Conservation (phyloP, 2,797 vertebrate species). For the Spinus pinus region DNA sequence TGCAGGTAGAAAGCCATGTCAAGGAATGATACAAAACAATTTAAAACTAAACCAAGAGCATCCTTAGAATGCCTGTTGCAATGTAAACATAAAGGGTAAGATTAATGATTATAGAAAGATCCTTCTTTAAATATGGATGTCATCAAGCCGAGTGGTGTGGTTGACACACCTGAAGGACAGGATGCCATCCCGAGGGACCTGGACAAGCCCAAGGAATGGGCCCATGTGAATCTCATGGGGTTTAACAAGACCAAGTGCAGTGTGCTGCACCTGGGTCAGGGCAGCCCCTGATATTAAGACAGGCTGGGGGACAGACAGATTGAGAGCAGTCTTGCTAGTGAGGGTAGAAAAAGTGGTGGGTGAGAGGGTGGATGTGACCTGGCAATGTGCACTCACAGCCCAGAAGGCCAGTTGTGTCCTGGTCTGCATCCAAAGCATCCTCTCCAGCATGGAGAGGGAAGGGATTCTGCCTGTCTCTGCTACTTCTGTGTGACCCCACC, state of each 20-base stretch:
- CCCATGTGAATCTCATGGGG: not conserved
- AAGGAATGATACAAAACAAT: not conserved
- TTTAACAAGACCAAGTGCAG: not conserved
- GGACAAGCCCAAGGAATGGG: not conserved
- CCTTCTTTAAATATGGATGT: not conserved
- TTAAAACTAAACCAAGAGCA: not conserved
- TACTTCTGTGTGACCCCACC: too few relatives aligned
- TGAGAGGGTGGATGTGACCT: not conserved
- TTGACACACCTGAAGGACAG: not conserved
- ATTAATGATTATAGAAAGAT: not conserved
- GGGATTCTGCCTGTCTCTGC: accelerated
- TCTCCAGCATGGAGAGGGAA: not conserved
- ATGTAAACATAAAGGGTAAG: not conserved
- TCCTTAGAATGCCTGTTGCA: not conserved
- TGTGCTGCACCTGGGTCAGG: not conserved
- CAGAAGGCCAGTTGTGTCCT: accelerated
- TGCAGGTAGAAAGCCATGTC: not conserved
- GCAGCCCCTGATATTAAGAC: accelerated
- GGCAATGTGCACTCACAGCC: too few relatives aligned
- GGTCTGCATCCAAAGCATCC: accelerated
- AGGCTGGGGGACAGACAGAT: not conserved
- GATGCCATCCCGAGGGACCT: not conserved
- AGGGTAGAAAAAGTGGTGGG: accelerated
- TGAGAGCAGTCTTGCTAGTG: accelerated
- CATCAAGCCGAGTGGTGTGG: accelerated